These are phyloP conservation scores for Phenganax stokvisi DNA, from an alignment of 92 coral and sea anemone genomes.

Conservation along the genomic window DNA sequence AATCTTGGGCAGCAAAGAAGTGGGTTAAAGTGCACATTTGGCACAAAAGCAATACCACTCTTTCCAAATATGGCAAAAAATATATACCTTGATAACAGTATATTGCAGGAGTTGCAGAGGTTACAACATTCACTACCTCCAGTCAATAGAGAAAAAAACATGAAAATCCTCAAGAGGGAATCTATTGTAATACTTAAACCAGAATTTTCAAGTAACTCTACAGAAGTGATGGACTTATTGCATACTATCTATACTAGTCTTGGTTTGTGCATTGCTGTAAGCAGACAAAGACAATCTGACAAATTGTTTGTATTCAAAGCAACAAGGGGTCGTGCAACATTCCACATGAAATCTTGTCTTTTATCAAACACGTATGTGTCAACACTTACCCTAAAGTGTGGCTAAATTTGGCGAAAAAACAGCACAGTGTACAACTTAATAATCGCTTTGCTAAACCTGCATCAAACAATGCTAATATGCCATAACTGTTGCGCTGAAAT, in stretches of 20 bases:
- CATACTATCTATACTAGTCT: not conserved
- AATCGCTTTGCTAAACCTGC: constrained; percentile 14
- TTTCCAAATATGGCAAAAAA: no score
- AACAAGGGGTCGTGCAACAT: constrained; percentile 27
- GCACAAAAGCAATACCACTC: no score
- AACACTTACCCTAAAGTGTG: constrained; percentile 17
- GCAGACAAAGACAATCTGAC: constrained; percentile 31
- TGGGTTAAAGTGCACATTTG: no score
- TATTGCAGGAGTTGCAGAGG: no score
- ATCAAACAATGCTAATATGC: not conserved
- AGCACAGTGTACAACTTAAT: not conserved
- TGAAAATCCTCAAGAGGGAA: no score
- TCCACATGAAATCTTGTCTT: constrained; percentile 4
- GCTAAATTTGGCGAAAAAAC: constrained; percentile 37
- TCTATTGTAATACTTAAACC: no score
- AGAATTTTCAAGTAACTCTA: no score
- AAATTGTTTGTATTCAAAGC: constrained; percentile 25
- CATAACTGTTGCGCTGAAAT: not conserved
- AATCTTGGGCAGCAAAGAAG: no score
- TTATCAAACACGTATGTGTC: constrained; percentile 31
- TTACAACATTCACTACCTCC: no score
- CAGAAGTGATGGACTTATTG: no score
- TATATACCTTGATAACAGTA: no score
- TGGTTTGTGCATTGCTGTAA: constrained; percentile 16
- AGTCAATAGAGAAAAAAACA: no score